A percentile compares a stretch with the other conserved stretches of the same genome.
Evolutionary conservation across 2,113 vertebrate genomes (phyloP).

Genomic region (Prolemur simus): DNA sequence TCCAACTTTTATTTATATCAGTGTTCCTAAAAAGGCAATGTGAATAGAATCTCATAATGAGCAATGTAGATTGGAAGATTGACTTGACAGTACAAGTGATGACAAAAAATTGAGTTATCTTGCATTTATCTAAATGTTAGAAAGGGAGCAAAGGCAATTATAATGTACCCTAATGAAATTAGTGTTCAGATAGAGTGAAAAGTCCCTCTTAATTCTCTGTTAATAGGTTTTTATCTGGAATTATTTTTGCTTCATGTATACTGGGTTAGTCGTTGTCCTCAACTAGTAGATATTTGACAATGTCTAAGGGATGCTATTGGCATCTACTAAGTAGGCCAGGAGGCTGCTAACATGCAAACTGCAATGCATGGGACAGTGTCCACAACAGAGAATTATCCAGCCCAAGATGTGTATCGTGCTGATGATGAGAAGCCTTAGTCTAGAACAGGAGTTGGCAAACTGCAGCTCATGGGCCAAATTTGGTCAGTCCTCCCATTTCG

Average conservation of each 20-base stretch:
- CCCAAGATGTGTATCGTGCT: not conserved
- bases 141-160: not conserved
- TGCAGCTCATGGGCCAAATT: rapidly evolving
- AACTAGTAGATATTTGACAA: not conserved
- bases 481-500: not conserved
- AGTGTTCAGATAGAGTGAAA: not conserved
- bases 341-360: not conserved
- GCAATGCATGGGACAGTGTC: too few species aligned
- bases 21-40: not conserved
- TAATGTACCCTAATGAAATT: not conserved
- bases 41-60: not conserved
- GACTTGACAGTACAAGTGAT: not conserved
- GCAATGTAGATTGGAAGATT: not conserved
- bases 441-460: not conserved
- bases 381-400: not conserved
- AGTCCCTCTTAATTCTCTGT: not conserved
- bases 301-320: not conserved
- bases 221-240: not conserved
- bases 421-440: not conserved
- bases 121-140: not conserved
- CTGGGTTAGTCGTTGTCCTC: not conserved
- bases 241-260: not conserved
- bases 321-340: not conserved
- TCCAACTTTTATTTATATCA: not conserved
- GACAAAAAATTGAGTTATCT: not conserved